Evolutionary conservation across 2,797 vertebrate genomes (phyloP).

Genomic region (Sebastes goodei): DNA sequence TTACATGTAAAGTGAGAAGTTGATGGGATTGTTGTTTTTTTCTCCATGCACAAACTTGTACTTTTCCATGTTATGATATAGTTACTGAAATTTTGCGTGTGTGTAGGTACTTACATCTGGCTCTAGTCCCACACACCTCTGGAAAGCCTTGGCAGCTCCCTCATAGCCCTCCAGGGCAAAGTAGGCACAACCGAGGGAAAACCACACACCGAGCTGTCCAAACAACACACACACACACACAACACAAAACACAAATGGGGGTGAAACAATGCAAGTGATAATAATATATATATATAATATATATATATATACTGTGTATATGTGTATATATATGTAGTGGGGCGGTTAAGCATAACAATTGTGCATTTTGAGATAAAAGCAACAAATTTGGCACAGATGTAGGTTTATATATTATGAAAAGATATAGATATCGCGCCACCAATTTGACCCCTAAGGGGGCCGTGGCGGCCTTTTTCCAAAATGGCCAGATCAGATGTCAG

Average conservation of each 20-base stretch:
- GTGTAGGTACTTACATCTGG: conserved; percentile 89
- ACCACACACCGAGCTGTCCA: conserved; percentile 93
- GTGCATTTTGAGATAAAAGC: too few relatives aligned
- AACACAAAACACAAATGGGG: too few relatives aligned
- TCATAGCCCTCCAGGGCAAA: conserved; percentile 90
- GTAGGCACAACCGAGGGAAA: conserved; percentile 95
- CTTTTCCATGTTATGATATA: neutral
- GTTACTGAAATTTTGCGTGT: neutral
- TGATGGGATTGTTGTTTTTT: neutral
- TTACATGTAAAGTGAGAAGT: neutral
- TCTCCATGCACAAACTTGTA: neutral
- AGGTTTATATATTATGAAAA: too few relatives aligned
- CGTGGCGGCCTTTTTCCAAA: accelerated
- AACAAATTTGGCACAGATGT: too few relatives aligned
- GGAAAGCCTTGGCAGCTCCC: conserved; percentile 93
- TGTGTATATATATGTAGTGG: too few relatives aligned
- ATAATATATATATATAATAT: too few relatives aligned
- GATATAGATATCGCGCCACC: too few relatives aligned
- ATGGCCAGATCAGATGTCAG: too few relatives aligned
- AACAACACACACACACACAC: neutral
- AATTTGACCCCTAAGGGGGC: too few relatives aligned
- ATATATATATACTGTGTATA: too few relatives aligned
- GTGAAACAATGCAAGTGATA: too few relatives aligned
- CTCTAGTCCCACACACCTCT: conserved; percentile 92
- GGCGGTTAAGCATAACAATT: too few relatives aligned